Evolutionary conservation across 37 sponge, comb jelly and placozoan species (phyloP), one percentile per base, ranked within the genome.

Genomic region (Halichondria panicea): DNA sequence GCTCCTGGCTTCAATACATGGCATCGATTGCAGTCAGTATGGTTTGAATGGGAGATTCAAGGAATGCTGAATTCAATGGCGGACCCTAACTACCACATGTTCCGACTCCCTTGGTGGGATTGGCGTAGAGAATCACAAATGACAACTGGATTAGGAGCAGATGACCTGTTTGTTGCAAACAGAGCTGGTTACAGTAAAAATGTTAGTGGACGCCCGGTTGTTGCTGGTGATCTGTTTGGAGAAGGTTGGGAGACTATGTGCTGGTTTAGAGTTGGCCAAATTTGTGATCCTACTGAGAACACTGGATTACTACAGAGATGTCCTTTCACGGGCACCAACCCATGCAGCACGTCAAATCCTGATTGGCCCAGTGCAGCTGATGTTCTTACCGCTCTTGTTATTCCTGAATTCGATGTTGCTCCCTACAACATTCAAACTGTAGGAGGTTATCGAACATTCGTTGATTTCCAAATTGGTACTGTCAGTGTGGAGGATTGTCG

Each of bases 1-100:
- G 83, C 50, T 19, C 83, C 75, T 33, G 74, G 50, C 15, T 82
- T 82, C 69, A 57, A n/a, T n/a, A 82, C 83, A 28, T 82, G 83
- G 83, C 83, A 82, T 59, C 43, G 74, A 43, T 45, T 46, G 19
- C 41, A 46, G 55, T 43, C 35, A 56, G 1, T 82, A 68, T 82
- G 73, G 68, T 74, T 82, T 61, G 83, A 82, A 50, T 65, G 75
- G 73, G 83, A 82, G 27, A 63, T 82, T 19, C 83, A 82, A 53
- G 54, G 27, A 39, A 82, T 72, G 67, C 58, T 82, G 18, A 21
- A 72, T 28, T 1, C 30, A 9, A 72, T 40, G 68, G 83, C 75
- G 15, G 24, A 63, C 18, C 52, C 2, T 2, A 42, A 82, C 57
- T 82, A 82, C 27, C 56, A 72, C 75, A 73, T 12, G 9, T 82